Conservation (phyloP, 2,113 vertebrate genomes). For the Neogobius melanostomus region DNA sequence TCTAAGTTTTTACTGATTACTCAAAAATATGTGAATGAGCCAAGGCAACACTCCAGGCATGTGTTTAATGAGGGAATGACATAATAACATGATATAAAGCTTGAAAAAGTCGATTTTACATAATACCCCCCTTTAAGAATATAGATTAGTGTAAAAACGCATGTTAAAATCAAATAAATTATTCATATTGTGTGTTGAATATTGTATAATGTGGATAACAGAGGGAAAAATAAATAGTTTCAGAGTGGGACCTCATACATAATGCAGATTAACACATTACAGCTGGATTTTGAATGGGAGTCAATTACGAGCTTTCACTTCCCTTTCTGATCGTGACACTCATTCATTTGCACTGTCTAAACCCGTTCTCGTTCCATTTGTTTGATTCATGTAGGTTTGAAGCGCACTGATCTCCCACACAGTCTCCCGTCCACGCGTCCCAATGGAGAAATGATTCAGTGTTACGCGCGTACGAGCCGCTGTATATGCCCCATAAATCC, state of each 20-base stretch:
- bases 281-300: background rate
- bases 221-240: no score
- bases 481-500: constrained; percentile 78
- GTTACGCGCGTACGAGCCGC: constrained; percentile 71
- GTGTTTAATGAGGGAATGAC: no score
- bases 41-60: no score
- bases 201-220: no score
- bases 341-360: constrained; percentile 6
- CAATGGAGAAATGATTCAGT: constrained; percentile 70
- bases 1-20: no score
- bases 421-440: constrained; percentile 55
- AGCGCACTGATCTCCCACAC: constrained; percentile 52
- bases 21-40: no score
- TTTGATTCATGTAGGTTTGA: constrained; percentile 71
- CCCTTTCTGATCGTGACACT: background rate
- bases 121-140: no score
- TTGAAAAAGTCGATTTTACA: no score
- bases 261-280: background rate
- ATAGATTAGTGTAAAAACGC: no score
- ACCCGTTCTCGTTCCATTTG: constrained; percentile 65
- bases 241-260: background rate
- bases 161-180: no score
- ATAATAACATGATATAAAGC: no score
- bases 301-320: background rate
- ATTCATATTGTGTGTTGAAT: no score